phyloP scores from a whole-genome alignment of 1,140 invertebrate genomes.

The Mylabris phalerata region DNA sequence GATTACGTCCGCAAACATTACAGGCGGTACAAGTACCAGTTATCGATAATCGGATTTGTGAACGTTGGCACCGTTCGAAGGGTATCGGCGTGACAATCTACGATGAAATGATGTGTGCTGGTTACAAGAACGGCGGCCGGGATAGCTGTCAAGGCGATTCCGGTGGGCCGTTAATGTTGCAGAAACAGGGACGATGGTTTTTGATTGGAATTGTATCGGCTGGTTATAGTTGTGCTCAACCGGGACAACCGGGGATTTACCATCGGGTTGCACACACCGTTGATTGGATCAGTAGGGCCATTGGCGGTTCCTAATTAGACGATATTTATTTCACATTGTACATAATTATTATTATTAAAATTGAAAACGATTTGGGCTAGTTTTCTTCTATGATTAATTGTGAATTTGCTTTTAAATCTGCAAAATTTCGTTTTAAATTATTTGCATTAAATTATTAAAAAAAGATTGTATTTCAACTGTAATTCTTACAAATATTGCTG shows the following conservation, averaged over 20 bases:
- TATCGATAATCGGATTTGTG: conserved; percentile 76
- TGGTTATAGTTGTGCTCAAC: conserved; percentile 86
- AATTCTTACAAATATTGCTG: too few relatives aligned
- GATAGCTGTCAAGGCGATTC: conserved; percentile 73
- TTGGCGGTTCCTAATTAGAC: conserved; percentile 17
- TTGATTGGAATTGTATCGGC: conserved; percentile 88
- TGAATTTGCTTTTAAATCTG: too few relatives aligned
- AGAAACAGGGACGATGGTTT: conserved; percentile 78
- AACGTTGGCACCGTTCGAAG: conserved; percentile 68
- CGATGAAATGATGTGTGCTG: conserved; percentile 95
- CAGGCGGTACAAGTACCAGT: conserved; percentile 91
- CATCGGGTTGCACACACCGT: conserved; percentile 89
- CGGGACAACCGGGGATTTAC: conserved; percentile 89
- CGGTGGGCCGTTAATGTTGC: conserved; percentile 83
- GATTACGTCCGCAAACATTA: conserved; percentile 80
- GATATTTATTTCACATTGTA: too few relatives aligned
- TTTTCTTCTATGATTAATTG: too few relatives aligned
- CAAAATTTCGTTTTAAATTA: too few relatives aligned
- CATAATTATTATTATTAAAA: too few relatives aligned
- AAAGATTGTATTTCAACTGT: too few relatives aligned
- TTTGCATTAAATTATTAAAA: neutral
- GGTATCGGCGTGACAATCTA: conserved; percentile 90
- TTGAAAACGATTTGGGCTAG: too few relatives aligned
- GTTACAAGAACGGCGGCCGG: conserved; percentile 84
- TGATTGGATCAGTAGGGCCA: conserved; percentile 71